Evolutionary conservation across 2,113 vertebrate genomes (phyloP).

Genomic region (Nyctibius bracteatus): DNA sequence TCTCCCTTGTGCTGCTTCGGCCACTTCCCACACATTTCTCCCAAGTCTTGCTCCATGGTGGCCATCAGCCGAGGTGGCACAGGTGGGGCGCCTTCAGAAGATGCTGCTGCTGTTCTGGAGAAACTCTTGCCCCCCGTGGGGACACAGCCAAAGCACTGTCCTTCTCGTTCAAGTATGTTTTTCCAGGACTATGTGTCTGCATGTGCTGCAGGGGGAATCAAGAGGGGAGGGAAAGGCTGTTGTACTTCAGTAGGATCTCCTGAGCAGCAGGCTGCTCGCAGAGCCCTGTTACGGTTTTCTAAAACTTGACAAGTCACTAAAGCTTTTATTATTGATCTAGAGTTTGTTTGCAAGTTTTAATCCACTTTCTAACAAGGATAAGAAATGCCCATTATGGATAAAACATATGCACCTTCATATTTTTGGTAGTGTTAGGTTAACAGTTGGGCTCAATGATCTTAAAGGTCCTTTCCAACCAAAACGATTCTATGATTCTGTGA

Average conservation of each 20-base stretch:
- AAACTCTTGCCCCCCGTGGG: not conserved
- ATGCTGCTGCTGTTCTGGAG: not conserved
- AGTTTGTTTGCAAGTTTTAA: not conserved
- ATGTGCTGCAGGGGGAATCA: fast-evolving
- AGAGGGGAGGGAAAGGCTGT: not conserved
- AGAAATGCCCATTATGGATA: not conserved
- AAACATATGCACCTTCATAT: not conserved
- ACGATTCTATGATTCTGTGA: too few species aligned
- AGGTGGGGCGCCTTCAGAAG: not conserved
- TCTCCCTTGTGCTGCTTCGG: not conserved
- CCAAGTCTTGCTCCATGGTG: not conserved
- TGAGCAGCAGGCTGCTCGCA: not conserved
- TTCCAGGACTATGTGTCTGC: not conserved
- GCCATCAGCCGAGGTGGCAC: not conserved
- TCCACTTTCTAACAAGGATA: not conserved
- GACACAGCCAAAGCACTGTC: not conserved
- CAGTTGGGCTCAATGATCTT: too few species aligned
- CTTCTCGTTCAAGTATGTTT: not conserved
- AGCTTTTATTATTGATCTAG: not conserved
- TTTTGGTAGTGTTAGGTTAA: too few species aligned
- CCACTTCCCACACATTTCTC: not conserved
- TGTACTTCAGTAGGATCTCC: not conserved
- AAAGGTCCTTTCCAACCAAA: too few species aligned
- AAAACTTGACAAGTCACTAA: not conserved
- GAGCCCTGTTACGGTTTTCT: not conserved